These are phyloP conservation scores for Microctenopoma steveboyesi DNA, from an alignment of 2,797 vertebrate genomes.

Conservation along the genomic window DNA sequence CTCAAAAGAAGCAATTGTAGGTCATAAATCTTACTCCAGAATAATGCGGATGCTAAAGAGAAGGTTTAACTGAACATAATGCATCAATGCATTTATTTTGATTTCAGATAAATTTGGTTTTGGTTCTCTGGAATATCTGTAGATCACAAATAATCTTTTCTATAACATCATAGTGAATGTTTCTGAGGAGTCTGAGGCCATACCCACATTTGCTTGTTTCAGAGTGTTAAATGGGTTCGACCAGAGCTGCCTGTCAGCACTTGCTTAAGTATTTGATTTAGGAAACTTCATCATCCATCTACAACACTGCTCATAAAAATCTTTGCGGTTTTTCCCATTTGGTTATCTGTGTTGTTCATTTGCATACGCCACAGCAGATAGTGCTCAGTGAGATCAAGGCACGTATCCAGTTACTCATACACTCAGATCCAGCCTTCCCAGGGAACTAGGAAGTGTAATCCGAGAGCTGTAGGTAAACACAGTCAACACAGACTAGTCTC, in stretches of 20 bases:
- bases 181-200: slow-evolving; percentile 14
- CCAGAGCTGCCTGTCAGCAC: slow-evolving; percentile 38
- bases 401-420: slow-evolving; percentile 41
- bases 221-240: slow-evolving; percentile 28
- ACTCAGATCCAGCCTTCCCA: slow-evolving; percentile 32
- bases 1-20: slow-evolving; percentile 10
- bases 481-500: slow-evolving; percentile 49
- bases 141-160: slow-evolving; percentile 8
- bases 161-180: slow-evolving; percentile 13
- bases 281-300: slow-evolving; percentile 21
- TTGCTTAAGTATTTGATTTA: slow-evolving; percentile 37
- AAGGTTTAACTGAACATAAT: not conserved
- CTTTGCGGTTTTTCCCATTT: slow-evolving; percentile 49
- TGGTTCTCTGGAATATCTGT: slow-evolving; percentile 25
- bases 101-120: slow-evolving; percentile 31
- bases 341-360: slow-evolving; percentile 50
- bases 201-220: slow-evolving; percentile 10
- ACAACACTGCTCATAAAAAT: slow-evolving; percentile 21
- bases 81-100: too few species aligned
- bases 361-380: slow-evolving; percentile 47
- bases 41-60: slow-evolving; percentile 24
- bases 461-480: slow-evolving; percentile 51
- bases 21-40: slow-evolving; percentile 2
- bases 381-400: slow-evolving; percentile 20
- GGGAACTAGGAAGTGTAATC: slow-evolving; percentile 57